Evolutionary conservation across 1,140 invertebrate species (phyloP), one percentile per base, ranked within the genome.

Genomic region (Proales similis): DNA sequence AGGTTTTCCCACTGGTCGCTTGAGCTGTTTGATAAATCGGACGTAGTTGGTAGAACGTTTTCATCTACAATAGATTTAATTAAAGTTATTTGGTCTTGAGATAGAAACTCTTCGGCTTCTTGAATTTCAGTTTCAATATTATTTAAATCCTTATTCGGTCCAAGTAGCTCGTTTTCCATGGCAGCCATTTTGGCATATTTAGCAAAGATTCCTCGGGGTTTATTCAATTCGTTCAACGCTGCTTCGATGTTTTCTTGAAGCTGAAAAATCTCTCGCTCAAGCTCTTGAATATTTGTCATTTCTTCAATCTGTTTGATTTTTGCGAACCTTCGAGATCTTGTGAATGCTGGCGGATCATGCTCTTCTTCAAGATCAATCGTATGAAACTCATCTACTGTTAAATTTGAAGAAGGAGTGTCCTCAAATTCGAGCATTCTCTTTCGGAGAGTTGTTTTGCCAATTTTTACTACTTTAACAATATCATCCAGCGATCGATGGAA

Each of bases 351-450:
- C 24, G 93, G 93, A 78, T 96, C 92, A 71, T 91, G 87, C 70
- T 94, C 90, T 68, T 93, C 88, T 72, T 95, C 91, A 48, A 98
- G 78, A 75, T 98, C 92, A 4, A 97, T 87, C 0, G 83, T 87
- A 84, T 94, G 88, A 71, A 99, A 99, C 77, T 99, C 91, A 65
- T 97, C 90, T 5, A 95, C 78, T 0, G 92, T 95, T 20, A 98
- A 76, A 48, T 79, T 79, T 70, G 86, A 86, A 1, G 88, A 90
- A 0, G 91, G 89, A 0, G 93, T 97, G 42, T 90, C 88, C 1
- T 89, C 87, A 76, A 98, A 99, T 77, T 99, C 94, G 12, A 87
- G 81, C 11, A 99, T 78, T 60, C 89, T 63, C 33, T 61, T 62
- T 19, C 63, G 12, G 11, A 51, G 17, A n/a, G 65, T 66, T 14